Base-by-base conservation (phyloP, 1,140 invertebrate species). In the Dendroctonus valens region DNA sequence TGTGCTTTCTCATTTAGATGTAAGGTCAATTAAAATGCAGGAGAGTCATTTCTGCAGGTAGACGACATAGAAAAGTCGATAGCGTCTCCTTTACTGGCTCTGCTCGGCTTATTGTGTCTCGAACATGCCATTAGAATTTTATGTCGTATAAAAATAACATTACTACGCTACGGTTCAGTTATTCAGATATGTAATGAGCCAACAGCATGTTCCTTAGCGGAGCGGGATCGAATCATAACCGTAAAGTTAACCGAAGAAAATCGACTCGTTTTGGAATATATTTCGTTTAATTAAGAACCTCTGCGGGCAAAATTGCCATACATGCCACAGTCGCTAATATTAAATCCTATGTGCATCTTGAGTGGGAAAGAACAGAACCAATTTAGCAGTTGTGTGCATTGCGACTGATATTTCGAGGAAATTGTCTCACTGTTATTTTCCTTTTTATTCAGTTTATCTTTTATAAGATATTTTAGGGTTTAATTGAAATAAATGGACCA, bases 131-230 rank as follows among this genome's bases (percentile, higher is more conserved):
- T 74, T 74, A 74, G 69, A 72, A 67, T 69, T 74, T 74, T 74
- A 74, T 74, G 71, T 69, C 71, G 73, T 72, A 74, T 74, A 74
- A 74, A 74, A 74, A 74, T 74, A 73, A 74, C 73, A 73, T 74
- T 74, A 71, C 63, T 63, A 67, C 63, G 67, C 53, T 66, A 69
- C 73, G 71, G 73, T 71, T 73, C 72, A 73, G 72, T 73, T 73
- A 72, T 72, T 71, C 73, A 67, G 73, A 74, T 74, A 72, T 73
- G 73, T 74, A 74, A 74, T 71, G 73, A 74, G 71, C 69, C 71
- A 65, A 64, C 73, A 72, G 73, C 73, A 74, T 70, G 71, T 71
- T 72, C 69, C 67, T 70, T 69, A 66, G 69, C 70, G 60, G 64
- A 60, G 59, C 61, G 60, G 58, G 65, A 69, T 69, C 71, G 67